Conservation (phyloP, 1,140 invertebrate species). For the Sitobion miscanthi region DNA sequence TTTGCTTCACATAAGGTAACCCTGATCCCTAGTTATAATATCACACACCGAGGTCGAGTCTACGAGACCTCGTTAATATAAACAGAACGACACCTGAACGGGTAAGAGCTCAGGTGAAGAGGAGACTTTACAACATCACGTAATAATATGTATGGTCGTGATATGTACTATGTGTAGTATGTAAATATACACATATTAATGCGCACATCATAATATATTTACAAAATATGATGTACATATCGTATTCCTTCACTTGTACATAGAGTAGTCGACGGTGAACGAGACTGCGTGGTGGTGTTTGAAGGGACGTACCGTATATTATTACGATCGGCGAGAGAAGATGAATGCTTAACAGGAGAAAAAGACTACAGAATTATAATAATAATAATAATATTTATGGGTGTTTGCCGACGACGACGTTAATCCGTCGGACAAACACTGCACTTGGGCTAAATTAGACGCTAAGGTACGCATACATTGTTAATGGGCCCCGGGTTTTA, state of each 20-base stretch:
- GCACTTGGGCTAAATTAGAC: conserved; percentile 16
- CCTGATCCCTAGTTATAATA: too few relatives aligned
- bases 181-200: neutral
- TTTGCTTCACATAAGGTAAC: too few relatives aligned
- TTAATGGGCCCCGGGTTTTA: neutral
- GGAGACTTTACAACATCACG: too few relatives aligned
- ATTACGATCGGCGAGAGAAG: neutral
- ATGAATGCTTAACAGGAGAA: neutral
- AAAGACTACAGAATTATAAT: conserved; percentile 19
- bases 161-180: neutral
- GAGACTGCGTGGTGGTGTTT: neutral
- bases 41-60: too few relatives aligned
- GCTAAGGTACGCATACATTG: neutral
- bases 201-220: neutral
- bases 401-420: conserved; percentile 10
- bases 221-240: neutral
- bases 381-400: neutral
- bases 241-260: neutral
- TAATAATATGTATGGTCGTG: too few relatives aligned
- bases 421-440: conserved; percentile 4
- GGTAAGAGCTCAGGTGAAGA: too few relatives aligned
- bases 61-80: too few relatives aligned
- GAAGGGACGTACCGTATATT: neutral
- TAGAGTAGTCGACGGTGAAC: neutral
- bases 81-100: too few relatives aligned